Evolutionary conservation across 2,888 invertebrate genomes (phyloP).

Genomic region (Cordilura impudica): DNA sequence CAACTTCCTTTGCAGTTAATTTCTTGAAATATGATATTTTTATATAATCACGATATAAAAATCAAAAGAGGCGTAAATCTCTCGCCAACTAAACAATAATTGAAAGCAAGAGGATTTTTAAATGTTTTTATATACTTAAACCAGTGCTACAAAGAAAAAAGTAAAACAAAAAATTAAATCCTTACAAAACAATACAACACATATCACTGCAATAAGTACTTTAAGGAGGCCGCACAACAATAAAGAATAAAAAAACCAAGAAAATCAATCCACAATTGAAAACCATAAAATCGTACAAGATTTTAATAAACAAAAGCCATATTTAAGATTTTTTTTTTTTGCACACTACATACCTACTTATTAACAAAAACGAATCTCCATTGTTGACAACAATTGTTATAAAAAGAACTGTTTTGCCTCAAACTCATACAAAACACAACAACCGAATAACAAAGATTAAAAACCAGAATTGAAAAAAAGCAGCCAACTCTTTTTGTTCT

Average conservation of each 20-base stretch:
- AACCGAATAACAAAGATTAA: slow-evolving; percentile 39
- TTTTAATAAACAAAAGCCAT: slow-evolving; percentile 36
- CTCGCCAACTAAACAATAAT: slow-evolving; percentile 67
- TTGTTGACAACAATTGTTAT: slow-evolving; percentile 52
- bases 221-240: slow-evolving; percentile 35
- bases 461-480: slow-evolving; percentile 37
- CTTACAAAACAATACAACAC: slow-evolving; percentile 46
- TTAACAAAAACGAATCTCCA: background rate
- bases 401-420: slow-evolving; percentile 36
- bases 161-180: slow-evolving; percentile 32
- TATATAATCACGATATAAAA: slow-evolving; percentile 50
- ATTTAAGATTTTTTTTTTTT: slow-evolving; percentile 43
- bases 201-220: slow-evolving; percentile 20
- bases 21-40: slow-evolving; percentile 56
- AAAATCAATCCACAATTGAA: slow-evolving; percentile 46
- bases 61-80: slow-evolving; percentile 75
- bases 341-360: slow-evolving; percentile 23
- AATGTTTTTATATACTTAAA: background rate
- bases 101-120: slow-evolving; percentile 28
- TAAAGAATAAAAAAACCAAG: slow-evolving; percentile 12
- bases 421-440: slow-evolving; percentile 1
- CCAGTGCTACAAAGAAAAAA: slow-evolving; percentile 2
- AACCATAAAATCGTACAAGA: slow-evolving; percentile 32
- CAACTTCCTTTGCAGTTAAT: slow-evolving; percentile 57
- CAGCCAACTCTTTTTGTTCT: slow-evolving; percentile 23